Evolutionary conservation across 1,140 invertebrate genomes (phyloP).

Genomic region (Riptortus pedestris): DNA sequence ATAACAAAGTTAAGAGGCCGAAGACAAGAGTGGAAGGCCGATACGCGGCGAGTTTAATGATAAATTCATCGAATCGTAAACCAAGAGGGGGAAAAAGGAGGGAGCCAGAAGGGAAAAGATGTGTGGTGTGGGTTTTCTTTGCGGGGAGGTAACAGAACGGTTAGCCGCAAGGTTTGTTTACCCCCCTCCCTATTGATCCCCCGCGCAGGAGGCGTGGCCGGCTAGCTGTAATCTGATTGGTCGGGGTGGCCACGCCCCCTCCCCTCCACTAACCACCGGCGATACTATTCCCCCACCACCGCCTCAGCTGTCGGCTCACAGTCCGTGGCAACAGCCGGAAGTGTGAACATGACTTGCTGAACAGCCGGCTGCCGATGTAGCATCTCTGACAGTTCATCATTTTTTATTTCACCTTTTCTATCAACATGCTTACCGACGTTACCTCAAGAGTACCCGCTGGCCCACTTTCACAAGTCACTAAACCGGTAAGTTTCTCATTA

Average conservation of each 20-base stretch:
- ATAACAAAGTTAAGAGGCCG: too few species aligned
- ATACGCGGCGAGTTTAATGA: too few species aligned
- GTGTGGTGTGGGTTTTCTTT: too few species aligned
- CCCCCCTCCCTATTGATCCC: background rate
- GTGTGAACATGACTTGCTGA: too few species aligned
- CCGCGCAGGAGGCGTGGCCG: background rate
- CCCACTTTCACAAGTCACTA: background rate
- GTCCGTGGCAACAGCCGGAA: background rate
- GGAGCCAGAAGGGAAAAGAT: too few species aligned
- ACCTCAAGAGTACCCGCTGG: background rate
- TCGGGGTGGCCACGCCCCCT: background rate
- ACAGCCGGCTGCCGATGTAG: background rate
- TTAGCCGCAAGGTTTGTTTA: background rate
- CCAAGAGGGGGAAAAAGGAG: too few species aligned
- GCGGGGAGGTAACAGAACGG: too few species aligned
- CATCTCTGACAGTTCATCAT: background rate
- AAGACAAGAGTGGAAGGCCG: too few species aligned
- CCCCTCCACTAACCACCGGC: background rate
- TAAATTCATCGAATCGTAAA: too few species aligned
- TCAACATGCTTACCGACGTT: constrained; percentile 3
- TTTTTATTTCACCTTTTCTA: background rate
- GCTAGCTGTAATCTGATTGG: background rate
- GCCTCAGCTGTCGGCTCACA: background rate
- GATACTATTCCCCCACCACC: background rate
- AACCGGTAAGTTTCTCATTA: background rate